Base-by-base conservation (phyloP, 2,888 invertebrate species). In the Polyploca ridens region DNA sequence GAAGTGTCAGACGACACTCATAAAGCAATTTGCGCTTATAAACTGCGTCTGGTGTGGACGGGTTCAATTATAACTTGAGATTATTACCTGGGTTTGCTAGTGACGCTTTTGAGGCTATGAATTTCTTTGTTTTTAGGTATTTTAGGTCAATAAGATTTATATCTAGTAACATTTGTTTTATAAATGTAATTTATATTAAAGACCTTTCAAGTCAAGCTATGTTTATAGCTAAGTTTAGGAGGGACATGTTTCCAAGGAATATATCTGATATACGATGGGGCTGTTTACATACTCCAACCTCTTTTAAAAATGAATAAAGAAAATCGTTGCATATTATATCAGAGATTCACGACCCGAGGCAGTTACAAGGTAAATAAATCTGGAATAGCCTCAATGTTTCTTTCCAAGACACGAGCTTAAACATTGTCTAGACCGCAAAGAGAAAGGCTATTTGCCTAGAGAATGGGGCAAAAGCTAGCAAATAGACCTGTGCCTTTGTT, bases 11-110 rank as follows among this genome's bases (percentile, higher is more conserved):
- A 10, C 65, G 54, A 54, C 65, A 72, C 72, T 74, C 65, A 67
- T 67, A 63, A 61, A 75, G 76, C 69, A 75, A 76, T 77, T 77
- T 71, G 63, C 64, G 67, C 67, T 73, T 63, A 68, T 58, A 63
- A 58, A 58, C 62, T 35, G 33, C 44, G 58, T 58, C 35, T 44
- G 60, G 67, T 66, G 68, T 68, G 67, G 67, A 71, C 66, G 63
- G 66, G 27, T 38, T 70, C 66, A 69, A 73, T 70, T 75, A 69
- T 6, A 64, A 69, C 54, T 54, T 54, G 54, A 54, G 19, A 3
- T 16, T 54, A 54, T 19, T 19, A 54, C 54, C 19, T 54, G 54
- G 19, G 7, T 19, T 49, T 49, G 14, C 14, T 49, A 16, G 16
- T 16, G 44, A 49, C 5, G 16, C 7, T 49, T 16, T 7, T 16